Conservation (phyloP, 2,888 invertebrate species). For the Ptychoptera albimana region DNA sequence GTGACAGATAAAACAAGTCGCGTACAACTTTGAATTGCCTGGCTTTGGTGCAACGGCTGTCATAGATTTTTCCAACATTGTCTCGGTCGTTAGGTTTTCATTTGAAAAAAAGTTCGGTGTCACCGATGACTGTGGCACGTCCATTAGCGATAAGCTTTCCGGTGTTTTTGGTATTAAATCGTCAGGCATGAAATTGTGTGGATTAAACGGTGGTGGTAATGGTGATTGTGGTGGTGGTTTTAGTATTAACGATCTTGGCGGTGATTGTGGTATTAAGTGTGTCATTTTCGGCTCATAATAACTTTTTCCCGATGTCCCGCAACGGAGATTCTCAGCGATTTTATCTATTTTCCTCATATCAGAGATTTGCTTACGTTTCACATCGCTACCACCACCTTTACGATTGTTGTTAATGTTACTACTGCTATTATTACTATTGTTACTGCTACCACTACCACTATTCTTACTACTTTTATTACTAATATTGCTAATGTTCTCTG, state of each 20-base stretch:
- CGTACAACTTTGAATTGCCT: slow-evolving; percentile 37
- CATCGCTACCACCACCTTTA: slow-evolving; percentile 1
- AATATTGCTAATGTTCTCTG: no score
- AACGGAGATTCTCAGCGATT: slow-evolving; percentile 27
- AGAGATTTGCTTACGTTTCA: slow-evolving; percentile 3
- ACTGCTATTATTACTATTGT: slow-evolving; percentile 11
- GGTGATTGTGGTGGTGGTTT: slow-evolving; percentile 10
- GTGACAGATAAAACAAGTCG: slow-evolving; percentile 69
- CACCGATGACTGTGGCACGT: no score
- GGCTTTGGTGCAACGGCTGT: slow-evolving; percentile 18
- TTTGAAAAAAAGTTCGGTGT: slow-evolving; percentile 1
- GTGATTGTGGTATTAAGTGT: slow-evolving; percentile 8
- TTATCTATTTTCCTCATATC: slow-evolving; percentile 30
- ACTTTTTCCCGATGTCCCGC: slow-evolving; percentile 5
- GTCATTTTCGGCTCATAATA: slow-evolving; percentile 8
- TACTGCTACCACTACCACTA: slow-evolving; percentile 1
- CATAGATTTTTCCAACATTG: slow-evolving; percentile 13
- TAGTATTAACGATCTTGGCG: slow-evolving; percentile 10
- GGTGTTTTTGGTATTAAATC: slow-evolving; percentile 7
- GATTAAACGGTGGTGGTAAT: neutral
- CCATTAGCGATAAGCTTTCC: slow-evolving; percentile 1
- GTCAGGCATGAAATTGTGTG: slow-evolving; percentile 8
- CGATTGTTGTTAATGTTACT: slow-evolving; percentile 7
- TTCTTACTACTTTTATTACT: neutral
- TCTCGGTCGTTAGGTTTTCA: slow-evolving; percentile 8